Evolutionary conservation across 1,140 invertebrate species (phyloP), one percentile per base, ranked within the genome.

Genomic region (Drosophila aff.): DNA sequence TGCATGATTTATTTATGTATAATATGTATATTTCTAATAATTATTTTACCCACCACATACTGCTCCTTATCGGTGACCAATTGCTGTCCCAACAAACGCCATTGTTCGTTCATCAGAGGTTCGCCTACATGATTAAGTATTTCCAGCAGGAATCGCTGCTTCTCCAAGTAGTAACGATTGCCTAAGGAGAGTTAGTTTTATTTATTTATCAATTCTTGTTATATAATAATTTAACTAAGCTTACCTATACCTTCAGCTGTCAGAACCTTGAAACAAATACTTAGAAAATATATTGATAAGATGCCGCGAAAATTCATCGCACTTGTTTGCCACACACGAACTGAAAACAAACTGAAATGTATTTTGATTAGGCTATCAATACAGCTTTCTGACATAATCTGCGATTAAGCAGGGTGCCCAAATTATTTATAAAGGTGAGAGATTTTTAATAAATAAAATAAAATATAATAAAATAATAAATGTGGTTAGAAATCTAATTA

Each of bases 81-180:
- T 5, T 64, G 44, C 13, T 75, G 52, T 7, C 79, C 83, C 38
- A 73, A 23, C 6, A 21, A 50, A 21, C 71, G n/a, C 79, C 76
- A 86, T 23, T 85, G 53, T 16, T 76, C 68, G 58, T 76, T 78
- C 18, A 65, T 38, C 2, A 82, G 49, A 26, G 82, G 83, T 9
- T 84, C 81, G 4, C 53, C 50, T 0, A 84, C 38, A 43, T 79
- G 75, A 50, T 86, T 71, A 0, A 84, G 50, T 33, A 86, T 84
- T 46, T 86, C 78, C n/a, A 86, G 38, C 26, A 86, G 16, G 36
- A 61, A 76, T 0, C 49, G 53, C 26, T 86, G 81, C 57, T 86
- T 86, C 18, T 84, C 76, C 59, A 86, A 26, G 23, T 55, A 86
- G 18, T 85, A 85, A 43, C 49, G 58, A 65, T 85, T 85, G 0